Percentiles rank a stretch among this genome's conserved stretches.
These are phyloP conservation scores for Thaleichthys pacificus DNA, from an alignment of 2,797 vertebrate genomes.

Conservation along the genomic window DNA sequence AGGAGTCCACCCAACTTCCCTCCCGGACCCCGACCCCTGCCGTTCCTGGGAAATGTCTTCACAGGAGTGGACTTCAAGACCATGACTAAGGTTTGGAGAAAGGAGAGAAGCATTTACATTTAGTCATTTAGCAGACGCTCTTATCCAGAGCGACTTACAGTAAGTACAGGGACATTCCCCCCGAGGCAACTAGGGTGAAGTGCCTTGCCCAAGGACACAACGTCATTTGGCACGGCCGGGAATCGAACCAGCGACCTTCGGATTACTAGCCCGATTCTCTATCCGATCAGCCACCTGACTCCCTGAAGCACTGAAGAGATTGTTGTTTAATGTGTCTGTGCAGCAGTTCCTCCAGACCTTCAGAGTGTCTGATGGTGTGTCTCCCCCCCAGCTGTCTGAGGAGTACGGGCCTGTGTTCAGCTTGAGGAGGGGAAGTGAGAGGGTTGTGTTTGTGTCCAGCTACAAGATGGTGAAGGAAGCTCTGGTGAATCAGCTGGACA, in stretches of 20 bases:
- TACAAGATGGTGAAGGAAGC: slow-evolving; percentile 75
- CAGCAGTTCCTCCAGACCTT: neutral
- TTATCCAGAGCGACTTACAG: too few relatives aligned
- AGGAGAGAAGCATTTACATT: neutral
- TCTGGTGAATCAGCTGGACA: slow-evolving; percentile 68
- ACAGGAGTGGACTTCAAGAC: slow-evolving; percentile 63
- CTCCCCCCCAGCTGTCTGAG: slow-evolving; percentile 58
- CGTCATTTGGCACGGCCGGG: too few relatives aligned
- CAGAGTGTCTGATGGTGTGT: too few relatives aligned
- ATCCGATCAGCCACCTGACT: too few relatives aligned
- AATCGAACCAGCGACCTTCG: too few relatives aligned
- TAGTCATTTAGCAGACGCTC: too few relatives aligned
- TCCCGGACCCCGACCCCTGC: slow-evolving; percentile 75
- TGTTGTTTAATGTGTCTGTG: neutral
- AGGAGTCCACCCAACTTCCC: slow-evolving; percentile 73
- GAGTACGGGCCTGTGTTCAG: slow-evolving; percentile 74
- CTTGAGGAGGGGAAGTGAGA: slow-evolving; percentile 63
- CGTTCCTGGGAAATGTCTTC: slow-evolving; percentile 80
- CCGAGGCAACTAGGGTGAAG: too few relatives aligned
- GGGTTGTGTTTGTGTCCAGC: slow-evolving; percentile 65
- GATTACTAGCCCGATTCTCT: too few relatives aligned
- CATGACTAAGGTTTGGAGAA: slow-evolving; percentile 60
- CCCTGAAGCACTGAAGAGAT: too few relatives aligned
- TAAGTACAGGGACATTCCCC: too few relatives aligned
- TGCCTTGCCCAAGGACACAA: too few relatives aligned